A percentile compares a stretch with the other conserved stretches of the same genome.
phyloP scores from a whole-genome alignment of 2,888 invertebrate species.

The Panzeria rudis region DNA sequence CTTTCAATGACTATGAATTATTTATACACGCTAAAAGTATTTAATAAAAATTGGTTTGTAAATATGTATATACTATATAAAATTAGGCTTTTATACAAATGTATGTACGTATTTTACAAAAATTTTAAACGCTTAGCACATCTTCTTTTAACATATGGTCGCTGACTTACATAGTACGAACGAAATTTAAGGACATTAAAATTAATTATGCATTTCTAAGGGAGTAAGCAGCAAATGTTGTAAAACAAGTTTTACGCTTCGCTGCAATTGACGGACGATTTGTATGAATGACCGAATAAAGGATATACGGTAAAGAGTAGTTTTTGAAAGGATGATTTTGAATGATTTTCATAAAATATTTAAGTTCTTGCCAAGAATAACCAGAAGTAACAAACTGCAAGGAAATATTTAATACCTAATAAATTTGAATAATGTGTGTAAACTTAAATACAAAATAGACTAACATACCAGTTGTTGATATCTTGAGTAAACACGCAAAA shows the following conservation, averaged over 20 bases:
- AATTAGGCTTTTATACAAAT: slow-evolving; percentile 16
- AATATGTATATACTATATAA: slow-evolving; percentile 3
- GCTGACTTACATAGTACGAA: background rate
- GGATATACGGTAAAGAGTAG: slow-evolving; percentile 33
- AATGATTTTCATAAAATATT: slow-evolving; percentile 49
- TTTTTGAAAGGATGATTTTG: slow-evolving; percentile 30
- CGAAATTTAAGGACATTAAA: slow-evolving; percentile 29
- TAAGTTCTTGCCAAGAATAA: slow-evolving; percentile 35
- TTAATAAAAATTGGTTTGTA: background rate
- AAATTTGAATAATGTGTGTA: slow-evolving; percentile 31
- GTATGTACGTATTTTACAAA: background rate
- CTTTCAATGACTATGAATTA: background rate
- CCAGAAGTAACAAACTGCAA: slow-evolving; percentile 9
- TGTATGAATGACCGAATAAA: slow-evolving; percentile 66
- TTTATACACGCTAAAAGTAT: background rate
- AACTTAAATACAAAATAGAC: background rate
- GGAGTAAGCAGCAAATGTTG: slow-evolving; percentile 52
- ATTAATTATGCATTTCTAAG: background rate
- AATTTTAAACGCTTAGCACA: slow-evolving; percentile 44
- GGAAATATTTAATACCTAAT: slow-evolving; percentile 19
- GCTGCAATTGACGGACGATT: slow-evolving; percentile 78
- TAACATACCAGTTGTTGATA: slow-evolving; percentile 47
- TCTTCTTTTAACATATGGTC: slow-evolving; percentile 41
- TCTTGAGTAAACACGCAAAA: slow-evolving; percentile 51
- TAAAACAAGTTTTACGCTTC: slow-evolving; percentile 79